Base-by-base conservation (phyloP, 2,888 invertebrate genomes). In the Drosophila flavopinicola region DNA sequence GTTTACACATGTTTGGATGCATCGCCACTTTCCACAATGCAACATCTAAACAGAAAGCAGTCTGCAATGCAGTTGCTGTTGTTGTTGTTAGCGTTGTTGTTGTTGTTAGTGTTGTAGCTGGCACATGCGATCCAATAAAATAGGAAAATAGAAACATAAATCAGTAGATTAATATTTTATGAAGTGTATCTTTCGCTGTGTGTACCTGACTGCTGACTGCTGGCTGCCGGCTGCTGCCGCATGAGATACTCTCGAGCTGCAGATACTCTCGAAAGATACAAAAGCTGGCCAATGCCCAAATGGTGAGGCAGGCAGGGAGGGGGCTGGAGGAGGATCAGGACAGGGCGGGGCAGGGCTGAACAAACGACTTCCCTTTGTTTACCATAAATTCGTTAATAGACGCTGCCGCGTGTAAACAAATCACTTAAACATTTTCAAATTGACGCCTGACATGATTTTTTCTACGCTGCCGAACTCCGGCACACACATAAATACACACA, bases 331-430 rank as follows among this genome's bases (percentile, higher is more conserved):
- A n/a, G n/a, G n/a, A n/a, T n/a, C n/a, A n/a, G n/a, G n/a, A n/a
- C n/a, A n/a, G n/a, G n/a, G n/a, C n/a, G n/a, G n/a, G n/a, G n/a
- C n/a, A 41, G 29, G 44, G 59, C 64, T 66, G 85, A 86, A 85
- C 72, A 83, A 85, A 87, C 79, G 84, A 85, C 86, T 84, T 84
- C 84, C 84, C 77, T 84, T 84, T 84, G 87, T 88, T 85, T 87
- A 87, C 79, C 74, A 86, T 86, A 87, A 86, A 86, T 86, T 86
- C 87, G 78, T 87, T 88, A 86, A 86, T 86, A 86, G 85, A 80
- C 79, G 88, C 78, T 88, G 86, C 79, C 85, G 78, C 78, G 78
- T 88, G 87, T 88, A 88, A 89, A 88, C 89, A 88, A 89, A 88
- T 88, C 89, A 89, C 88, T 89, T 88, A 76, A 88, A 84, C 85